phyloP scores from a whole-genome alignment of 2,888 invertebrate genomes.

The Lycaena phlaeas region DNA sequence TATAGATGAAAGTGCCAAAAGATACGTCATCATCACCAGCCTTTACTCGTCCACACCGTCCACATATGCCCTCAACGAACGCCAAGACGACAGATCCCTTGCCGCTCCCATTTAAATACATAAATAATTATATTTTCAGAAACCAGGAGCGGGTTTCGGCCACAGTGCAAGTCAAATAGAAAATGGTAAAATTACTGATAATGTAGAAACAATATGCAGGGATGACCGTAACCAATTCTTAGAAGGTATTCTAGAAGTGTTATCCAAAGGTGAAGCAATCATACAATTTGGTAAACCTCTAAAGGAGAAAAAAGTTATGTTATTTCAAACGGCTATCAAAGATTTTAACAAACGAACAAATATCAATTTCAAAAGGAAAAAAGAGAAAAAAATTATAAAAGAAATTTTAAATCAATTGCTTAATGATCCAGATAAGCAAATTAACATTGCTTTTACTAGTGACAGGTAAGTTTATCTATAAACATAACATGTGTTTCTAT shows the following conservation, averaged over 20 bases:
- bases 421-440: background rate
- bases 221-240: background rate
- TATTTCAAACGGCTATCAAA: background rate
- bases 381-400: background rate
- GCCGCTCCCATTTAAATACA: too few relatives aligned
- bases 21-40: too few relatives aligned
- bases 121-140: too few relatives aligned
- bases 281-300: background rate
- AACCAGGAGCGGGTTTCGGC: conserved; percentile 2
- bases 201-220: too few relatives aligned
- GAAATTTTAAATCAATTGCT: conserved; percentile 1
- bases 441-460: background rate
- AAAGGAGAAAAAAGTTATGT: background rate
- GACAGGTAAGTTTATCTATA: background rate
- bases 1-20: too few relatives aligned
- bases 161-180: too few relatives aligned
- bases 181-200: too few relatives aligned
- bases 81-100: too few relatives aligned
- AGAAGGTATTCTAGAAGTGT: background rate
- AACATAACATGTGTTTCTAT: too few relatives aligned
- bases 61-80: too few relatives aligned
- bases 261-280: background rate
- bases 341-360: background rate
- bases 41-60: too few relatives aligned
- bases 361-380: background rate